These are phyloP conservation scores for Acyrthosiphon pisum DNA, from an alignment of 1,140 invertebrate genomes.

Conservation along the genomic window DNA sequence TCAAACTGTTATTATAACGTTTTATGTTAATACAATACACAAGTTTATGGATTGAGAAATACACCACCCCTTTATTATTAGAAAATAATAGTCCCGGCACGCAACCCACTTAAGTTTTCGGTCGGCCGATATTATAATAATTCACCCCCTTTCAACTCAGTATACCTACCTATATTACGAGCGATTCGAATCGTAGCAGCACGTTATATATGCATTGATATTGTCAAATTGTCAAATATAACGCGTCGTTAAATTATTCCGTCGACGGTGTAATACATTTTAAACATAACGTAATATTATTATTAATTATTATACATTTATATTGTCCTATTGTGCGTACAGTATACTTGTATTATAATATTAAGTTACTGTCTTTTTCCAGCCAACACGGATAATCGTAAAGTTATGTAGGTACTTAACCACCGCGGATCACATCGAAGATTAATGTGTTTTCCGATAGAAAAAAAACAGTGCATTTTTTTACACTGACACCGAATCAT, in stretches of 20 bases:
- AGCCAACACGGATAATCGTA: not conserved
- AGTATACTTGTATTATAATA: not conserved
- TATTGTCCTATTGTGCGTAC: not conserved
- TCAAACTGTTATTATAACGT: not conserved
- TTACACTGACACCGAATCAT: not conserved
- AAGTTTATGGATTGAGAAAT: conserved; percentile 4
- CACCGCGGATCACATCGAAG: not conserved
- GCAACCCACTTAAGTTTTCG: not conserved
- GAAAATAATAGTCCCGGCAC: not conserved
- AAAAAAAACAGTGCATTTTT: not conserved
- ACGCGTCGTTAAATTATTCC: not conserved
- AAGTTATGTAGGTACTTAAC: not conserved
- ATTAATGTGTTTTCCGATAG: not conserved
- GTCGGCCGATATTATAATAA: not conserved
- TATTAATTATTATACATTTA: no score
- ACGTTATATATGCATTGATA: not conserved
- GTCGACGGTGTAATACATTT: not conserved
- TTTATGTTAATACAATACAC: not conserved
- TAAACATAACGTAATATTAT: not conserved
- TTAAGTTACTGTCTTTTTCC: not conserved
- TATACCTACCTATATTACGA: not conserved
- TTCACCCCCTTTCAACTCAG: not conserved
- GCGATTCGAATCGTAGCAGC: not conserved
- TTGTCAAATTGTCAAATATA: not conserved
- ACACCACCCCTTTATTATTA: not conserved